Conservation (phyloP, 2,113 vertebrate species). For the Phrynosoma platyrhinos region DNA sequence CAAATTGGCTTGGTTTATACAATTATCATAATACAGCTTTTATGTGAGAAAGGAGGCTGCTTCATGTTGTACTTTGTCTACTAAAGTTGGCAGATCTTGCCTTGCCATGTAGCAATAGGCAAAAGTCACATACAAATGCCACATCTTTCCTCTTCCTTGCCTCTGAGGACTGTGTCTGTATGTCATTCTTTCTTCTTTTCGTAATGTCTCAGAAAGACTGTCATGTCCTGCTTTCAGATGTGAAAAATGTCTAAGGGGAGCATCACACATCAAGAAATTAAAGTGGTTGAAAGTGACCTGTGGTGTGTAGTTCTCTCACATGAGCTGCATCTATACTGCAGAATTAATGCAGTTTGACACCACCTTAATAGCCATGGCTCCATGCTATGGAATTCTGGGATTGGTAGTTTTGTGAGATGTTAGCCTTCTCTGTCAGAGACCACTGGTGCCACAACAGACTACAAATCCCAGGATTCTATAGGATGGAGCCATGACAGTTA, state of each 20-base stretch:
- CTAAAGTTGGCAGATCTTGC: not conserved
- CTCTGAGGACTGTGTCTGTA: not conserved
- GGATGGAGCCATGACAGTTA: too few species aligned
- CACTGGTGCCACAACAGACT: too few species aligned
- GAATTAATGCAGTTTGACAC: too few species aligned
- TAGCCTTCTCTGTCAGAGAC: too few species aligned
- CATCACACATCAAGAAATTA: not conserved
- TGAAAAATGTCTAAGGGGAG: not conserved
- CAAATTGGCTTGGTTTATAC: not conserved
- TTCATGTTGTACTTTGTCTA: not conserved
- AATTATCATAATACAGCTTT: conserved; percentile 4
- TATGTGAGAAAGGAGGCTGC: not conserved
- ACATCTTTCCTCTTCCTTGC: not conserved
- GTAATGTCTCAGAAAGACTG: not conserved
- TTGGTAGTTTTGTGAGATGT: too few species aligned
- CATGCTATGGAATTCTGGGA: too few species aligned
- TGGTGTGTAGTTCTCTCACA: not conserved
- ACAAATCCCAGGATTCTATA: too few species aligned
- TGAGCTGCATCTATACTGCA: too few species aligned
- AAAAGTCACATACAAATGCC: not conserved
- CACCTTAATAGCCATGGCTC: too few species aligned
- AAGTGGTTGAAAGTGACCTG: not conserved
- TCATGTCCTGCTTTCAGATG: not conserved
- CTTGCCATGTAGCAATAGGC: not conserved
- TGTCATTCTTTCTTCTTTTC: not conserved